Conservation (phyloP, 2,797 vertebrate genomes). For the Diplodus puntazzo region DNA sequence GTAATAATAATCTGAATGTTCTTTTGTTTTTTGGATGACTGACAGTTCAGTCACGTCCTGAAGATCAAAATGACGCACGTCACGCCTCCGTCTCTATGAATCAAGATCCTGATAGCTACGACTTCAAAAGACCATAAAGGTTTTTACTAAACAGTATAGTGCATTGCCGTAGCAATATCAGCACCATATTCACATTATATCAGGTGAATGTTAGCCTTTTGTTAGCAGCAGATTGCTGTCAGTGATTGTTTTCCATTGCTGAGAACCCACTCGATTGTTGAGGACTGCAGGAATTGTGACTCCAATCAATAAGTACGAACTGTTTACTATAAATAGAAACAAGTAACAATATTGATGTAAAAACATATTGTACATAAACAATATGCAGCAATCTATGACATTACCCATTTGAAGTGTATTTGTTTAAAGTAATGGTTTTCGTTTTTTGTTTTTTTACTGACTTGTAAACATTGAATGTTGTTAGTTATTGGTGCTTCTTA, state of each 20-base stretch:
- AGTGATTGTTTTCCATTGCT: background rate
- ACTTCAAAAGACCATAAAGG: background rate
- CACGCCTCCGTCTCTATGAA: background rate
- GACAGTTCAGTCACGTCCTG: background rate
- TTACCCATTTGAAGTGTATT: background rate
- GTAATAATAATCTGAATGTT: background rate
- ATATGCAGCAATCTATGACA: background rate
- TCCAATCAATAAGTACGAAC: background rate
- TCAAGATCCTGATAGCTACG: background rate
- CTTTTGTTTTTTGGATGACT: background rate
- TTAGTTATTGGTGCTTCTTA: background rate
- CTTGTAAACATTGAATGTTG: background rate
- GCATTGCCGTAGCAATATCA: background rate
- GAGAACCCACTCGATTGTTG: background rate
- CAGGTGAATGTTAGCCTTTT: background rate
- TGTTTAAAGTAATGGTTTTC: no score
- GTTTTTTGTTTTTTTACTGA: no score
- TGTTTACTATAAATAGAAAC: background rate
- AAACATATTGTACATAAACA: background rate
- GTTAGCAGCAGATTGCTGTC: background rate
- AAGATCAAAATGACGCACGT: background rate
- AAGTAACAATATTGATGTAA: background rate
- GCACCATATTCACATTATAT: background rate
- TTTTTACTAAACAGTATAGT: no score
- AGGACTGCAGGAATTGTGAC: background rate